Conservation (phyloP, 2,888 invertebrate genomes). For the Allolobophora icterica region DNA sequence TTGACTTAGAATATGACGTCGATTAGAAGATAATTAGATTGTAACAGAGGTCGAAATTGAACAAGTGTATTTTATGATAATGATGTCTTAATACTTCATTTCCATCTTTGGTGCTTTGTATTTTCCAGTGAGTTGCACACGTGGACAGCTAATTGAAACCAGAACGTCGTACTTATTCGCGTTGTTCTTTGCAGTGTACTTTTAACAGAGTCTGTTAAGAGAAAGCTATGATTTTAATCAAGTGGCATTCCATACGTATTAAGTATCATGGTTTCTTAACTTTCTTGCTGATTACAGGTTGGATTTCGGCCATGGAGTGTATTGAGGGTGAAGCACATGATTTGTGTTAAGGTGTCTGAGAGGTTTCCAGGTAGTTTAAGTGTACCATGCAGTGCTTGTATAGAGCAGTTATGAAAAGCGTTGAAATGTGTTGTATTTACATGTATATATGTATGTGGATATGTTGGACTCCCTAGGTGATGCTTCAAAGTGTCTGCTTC, state of each 20-base stretch:
- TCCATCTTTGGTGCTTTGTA: not conserved
- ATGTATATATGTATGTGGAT: no score
- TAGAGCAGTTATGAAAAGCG: no score
- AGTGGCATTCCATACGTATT: not conserved
- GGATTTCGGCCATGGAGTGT: not conserved
- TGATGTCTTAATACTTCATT: constrained; percentile 11
- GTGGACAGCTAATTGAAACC: not conserved
- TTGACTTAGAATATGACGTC: not conserved
- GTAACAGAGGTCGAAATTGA: not conserved
- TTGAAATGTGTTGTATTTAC: no score
- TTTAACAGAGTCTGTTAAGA: not conserved
- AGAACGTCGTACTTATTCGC: not conserved
- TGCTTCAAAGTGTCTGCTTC: no score
- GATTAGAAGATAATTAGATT: not conserved
- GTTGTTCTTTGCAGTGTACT: not conserved
- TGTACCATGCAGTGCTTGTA: not conserved
- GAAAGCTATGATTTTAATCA: not conserved
- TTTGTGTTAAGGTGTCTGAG: not conserved
- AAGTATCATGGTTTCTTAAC: not conserved
- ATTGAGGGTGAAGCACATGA: not conserved
- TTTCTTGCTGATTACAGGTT: not conserved
- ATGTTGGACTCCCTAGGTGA: no score
- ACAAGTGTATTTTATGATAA: not conserved
- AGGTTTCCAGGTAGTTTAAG: not conserved
- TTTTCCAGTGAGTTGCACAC: not conserved